Base-by-base conservation (phyloP, 2,797 vertebrate species). In the Cheirogaleus major region DNA sequence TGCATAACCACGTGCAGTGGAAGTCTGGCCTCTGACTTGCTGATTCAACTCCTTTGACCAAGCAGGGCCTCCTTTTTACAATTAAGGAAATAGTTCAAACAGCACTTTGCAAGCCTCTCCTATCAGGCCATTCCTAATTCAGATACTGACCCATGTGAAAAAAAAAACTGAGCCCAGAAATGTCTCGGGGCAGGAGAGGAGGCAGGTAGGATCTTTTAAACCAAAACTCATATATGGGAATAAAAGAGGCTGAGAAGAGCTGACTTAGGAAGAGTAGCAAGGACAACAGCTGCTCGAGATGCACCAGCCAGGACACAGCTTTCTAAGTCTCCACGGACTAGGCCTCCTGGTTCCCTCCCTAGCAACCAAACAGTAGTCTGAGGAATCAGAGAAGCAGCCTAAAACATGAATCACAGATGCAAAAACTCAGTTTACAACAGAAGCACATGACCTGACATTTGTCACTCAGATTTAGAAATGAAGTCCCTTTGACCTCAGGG, bases 401-500 rank as follows among this genome's bases (percentile, higher is more conserved):
- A 43, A 13, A 43, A 15, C 83, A 86, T 67, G 59, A 76, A 38
- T 25, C 32, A 1, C 20, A 82, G 59, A 81, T 25, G 52, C 2
- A 48, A 76, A 97, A 91, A 22, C 35, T 76, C 57, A 65, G 88
- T 80, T 95, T 84, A 84, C 50, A 73, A 27, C 9, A n/a, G 30
- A 50, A 78, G 59, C 55, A 59, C 35, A 20, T 23, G 57, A 38
- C 67, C 63, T 81, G 76, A 65, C 52, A 59, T 18, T 92, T 38
- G 59, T 85, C 52, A 30, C 57, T 90, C 41, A 73, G 61, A 88
- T 82, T 95, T 87, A 84, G 67, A 95, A 95, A 83, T 65, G 57
- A 80, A 72, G 76, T 91, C 55, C 35, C 32, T 86, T n/a, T 72
- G 78, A 86, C 27, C 85, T 81, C 15, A 1, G 38, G 86, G 50